Base-by-base conservation (phyloP, 2,113 vertebrate genomes). In the Seriola dumerili region DNA sequence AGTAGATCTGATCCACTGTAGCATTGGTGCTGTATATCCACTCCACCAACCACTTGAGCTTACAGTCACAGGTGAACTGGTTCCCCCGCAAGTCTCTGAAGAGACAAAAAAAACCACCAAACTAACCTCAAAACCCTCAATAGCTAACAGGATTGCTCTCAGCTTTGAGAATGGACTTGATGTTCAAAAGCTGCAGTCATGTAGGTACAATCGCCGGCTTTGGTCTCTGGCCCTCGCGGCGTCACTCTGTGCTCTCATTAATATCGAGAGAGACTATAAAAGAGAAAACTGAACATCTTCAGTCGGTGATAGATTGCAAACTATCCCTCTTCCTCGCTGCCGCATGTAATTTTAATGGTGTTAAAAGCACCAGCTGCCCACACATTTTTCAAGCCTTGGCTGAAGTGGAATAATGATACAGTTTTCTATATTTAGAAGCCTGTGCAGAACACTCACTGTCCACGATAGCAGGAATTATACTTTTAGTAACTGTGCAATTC, bases 11-110 rank as follows among this genome's bases (percentile, higher is more conserved):
- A 89, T 99, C 98, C 16, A 99, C 96, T 0, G 98, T 99, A 61
- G 98, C 97, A n/a, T 99, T 99, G 84, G 98, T 99, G 94, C 91
- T 96, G 91, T 94, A 90, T 72, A 99, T 96, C 98, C 98, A 99
- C 82, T 98, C 97, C 89, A 99, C 97, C 88, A 99, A 86, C 98
- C 98, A 99, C 91, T 99, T 99, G 83, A 99, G 92, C 85, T 99
- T 99, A 93, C 98, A 99, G 93, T 99, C 97, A 94, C 98, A 99
- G 25, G 93, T 96, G 93, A 99, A 99, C 84, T 96, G 95, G 89
- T 99, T 99, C 64, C 98, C 97, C 93, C 98, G 93, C 85, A 99
- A 94, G 91, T 99, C 98, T 90, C 98, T 99, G 91, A 14, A 12
- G 55, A 34, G 25, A 84, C 7, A 42, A 19, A 25, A 1, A 73